Conservation (phyloP, 2,888 invertebrate species). For the Xestia rhomboidea region DNA sequence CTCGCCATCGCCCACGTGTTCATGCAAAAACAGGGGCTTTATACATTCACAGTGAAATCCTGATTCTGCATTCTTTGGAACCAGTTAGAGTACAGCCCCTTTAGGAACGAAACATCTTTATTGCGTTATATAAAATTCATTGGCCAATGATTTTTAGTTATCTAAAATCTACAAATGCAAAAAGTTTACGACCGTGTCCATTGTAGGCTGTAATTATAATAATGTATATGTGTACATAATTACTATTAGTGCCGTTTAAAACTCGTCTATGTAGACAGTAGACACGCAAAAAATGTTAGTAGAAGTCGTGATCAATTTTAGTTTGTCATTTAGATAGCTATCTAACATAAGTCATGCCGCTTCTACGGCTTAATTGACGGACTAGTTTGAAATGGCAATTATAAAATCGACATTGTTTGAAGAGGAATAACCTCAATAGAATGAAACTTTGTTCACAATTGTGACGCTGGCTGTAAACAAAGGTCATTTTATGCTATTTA, state of each 20-base stretch:
- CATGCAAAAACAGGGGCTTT: slow-evolving; percentile 61
- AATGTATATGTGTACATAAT: slow-evolving; percentile 35
- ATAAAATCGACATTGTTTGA: slow-evolving; percentile 39
- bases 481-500: slow-evolving; percentile 2
- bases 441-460: slow-evolving; percentile 25
- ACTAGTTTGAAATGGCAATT: slow-evolving; percentile 36
- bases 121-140: slow-evolving; percentile 1
- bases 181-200: slow-evolving; percentile 29
- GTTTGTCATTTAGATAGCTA: slow-evolving; percentile 64
- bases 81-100: slow-evolving; percentile 58
- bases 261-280: slow-evolving; percentile 18
- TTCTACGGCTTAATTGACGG: slow-evolving; percentile 43
- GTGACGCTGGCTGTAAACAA: background rate
- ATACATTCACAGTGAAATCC: slow-evolving; percentile 64
- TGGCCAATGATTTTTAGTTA: slow-evolving; percentile 25
- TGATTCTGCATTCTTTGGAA: slow-evolving; percentile 62
- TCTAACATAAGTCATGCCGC: slow-evolving; percentile 49
- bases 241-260: slow-evolving; percentile 36
- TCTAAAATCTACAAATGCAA: slow-evolving; percentile 34
- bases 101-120: slow-evolving; percentile 49
- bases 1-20: slow-evolving; percentile 69
- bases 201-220: slow-evolving; percentile 44
- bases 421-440: slow-evolving; percentile 38
- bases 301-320: slow-evolving; percentile 64
- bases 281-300: slow-evolving; percentile 53